Percentiles rank a stretch among this genome's conserved stretches.
Conservation (phyloP, 2,888 invertebrate species). For the Scaptodrosophila latifasciaeformis region DNA sequence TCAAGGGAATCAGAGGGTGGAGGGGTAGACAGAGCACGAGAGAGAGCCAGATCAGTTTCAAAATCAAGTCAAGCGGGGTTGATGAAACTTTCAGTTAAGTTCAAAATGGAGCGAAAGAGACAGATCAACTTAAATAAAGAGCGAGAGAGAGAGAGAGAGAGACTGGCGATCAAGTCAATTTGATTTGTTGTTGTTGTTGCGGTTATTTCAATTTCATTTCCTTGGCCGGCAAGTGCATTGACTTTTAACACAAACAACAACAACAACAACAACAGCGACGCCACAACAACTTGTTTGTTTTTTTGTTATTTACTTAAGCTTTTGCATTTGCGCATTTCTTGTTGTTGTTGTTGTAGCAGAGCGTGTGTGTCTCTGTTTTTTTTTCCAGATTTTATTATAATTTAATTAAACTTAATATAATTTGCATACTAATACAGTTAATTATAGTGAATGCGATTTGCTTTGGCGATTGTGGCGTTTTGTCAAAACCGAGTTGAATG, state of each 20-base stretch:
- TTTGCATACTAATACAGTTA: slow-evolving; percentile 54
- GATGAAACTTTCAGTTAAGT: no score
- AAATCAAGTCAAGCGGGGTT: no score
- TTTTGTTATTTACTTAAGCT: slow-evolving; percentile 13
- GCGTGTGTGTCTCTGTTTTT: background rate
- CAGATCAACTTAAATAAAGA: background rate
- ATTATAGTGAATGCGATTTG: slow-evolving; percentile 44
- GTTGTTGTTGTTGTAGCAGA: slow-evolving; percentile 4
- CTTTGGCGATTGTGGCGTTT: no score
- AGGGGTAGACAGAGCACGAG: no score
- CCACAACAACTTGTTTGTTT: slow-evolving; percentile 35
- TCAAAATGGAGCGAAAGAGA: background rate
- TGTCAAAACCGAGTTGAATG: slow-evolving; percentile 27
- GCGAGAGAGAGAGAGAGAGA: background rate
- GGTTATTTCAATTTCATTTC: slow-evolving; percentile 29
- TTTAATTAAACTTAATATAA: slow-evolving; percentile 62
- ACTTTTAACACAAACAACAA: slow-evolving; percentile 32
- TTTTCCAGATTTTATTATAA: slow-evolving; percentile 20
- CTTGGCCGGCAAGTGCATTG: slow-evolving; percentile 46
- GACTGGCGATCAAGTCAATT: slow-evolving; percentile 13
- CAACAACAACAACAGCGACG: slow-evolving; percentile 9
- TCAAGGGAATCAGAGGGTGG: no score
- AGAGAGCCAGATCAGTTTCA: no score
- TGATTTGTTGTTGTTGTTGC: slow-evolving; percentile 13
- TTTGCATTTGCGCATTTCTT: no score